A percentile compares a stretch with the other conserved stretches of the same genome.
Conservation (phyloP, 1,140 invertebrate species). For the Zaprionus nigranus region DNA sequence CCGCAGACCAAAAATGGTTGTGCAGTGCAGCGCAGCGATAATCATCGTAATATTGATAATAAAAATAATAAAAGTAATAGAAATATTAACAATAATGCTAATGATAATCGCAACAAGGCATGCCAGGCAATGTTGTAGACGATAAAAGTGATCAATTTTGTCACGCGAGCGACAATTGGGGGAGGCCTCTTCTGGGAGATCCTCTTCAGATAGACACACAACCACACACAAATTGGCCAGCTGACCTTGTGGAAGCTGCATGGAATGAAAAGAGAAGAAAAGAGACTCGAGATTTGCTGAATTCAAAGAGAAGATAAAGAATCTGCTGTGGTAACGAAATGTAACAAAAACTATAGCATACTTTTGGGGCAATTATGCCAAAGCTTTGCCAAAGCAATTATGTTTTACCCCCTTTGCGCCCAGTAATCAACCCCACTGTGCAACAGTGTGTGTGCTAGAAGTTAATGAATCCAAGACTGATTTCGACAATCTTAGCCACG, state of each 20-base stretch:
- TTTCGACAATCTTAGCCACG: background rate
- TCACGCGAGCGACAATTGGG: too few relatives aligned
- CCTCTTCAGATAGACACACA: background rate
- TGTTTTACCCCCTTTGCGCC: background rate
- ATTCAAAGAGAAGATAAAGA: background rate
- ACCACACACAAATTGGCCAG: background rate
- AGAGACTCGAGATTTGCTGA: too few relatives aligned
- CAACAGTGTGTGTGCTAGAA: constrained; percentile 34
- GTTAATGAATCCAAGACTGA: constrained; percentile 10
- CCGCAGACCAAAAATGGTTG: background rate
- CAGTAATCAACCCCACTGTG: constrained; percentile 7
- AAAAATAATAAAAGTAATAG: background rate
- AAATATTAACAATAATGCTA: background rate
- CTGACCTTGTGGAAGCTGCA: background rate
- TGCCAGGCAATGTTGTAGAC: too few relatives aligned
- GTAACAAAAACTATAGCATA: background rate
- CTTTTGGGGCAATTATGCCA: background rate
- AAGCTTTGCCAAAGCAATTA: background rate
- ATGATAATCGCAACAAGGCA: too few relatives aligned
- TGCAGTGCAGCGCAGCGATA: constrained; percentile 1
- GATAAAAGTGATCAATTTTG: too few relatives aligned
- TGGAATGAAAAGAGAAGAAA: too few relatives aligned
- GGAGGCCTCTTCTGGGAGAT: background rate
- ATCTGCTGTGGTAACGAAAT: too few relatives aligned
- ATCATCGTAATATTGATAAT: background rate